Evolutionary conservation across 37 sponge, comb jelly and placozoan species (phyloP), one percentile per base, ranked within the genome.

Genomic region (Bolinopsis microptera): DNA sequence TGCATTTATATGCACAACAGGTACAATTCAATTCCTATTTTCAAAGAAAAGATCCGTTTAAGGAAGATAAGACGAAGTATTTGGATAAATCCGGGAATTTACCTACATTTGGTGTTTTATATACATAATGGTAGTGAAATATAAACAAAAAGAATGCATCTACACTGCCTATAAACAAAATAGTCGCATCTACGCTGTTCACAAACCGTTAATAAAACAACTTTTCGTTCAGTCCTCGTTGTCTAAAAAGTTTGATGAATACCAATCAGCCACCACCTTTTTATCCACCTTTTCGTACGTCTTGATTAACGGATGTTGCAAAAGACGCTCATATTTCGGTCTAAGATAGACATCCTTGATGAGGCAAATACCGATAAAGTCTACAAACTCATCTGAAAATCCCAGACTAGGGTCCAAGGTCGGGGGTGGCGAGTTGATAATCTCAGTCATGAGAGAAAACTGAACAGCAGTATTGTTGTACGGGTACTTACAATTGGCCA

Each of bases 401-500:
- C 90, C 90, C 25, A 36, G 38, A 28, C 23, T 38, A 25, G 61
- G 61, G 23, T 41, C 36, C 26, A 86, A 48, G 0, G 26, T 13
- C 23, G 90, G 90, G 3, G 90, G 5, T 8, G 90, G 90, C 61
- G 41, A 41, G 28, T 86, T 86, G 41, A 86, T 39, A 38, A 86
- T 86, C 26, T 86, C 90, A 0, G 90, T 86, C 90, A 86, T 86
- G 30, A 86, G 90, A 13, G 25, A 22, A 38, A 86, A 86, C 61
- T 86, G 90, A 41, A 86, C 61, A 21, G n/a, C 31, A 48, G 90
- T 86, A 1, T 86, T 23, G 28, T 40, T 86, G 61, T 86, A 86
- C 27, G 90, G 90, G 90, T 86, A 86, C 36, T 86, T 86, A 38
- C 61, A 30, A 38, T 86, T 36, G 36, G 90, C 90, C 22, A 86